Conservation (phyloP, 2,888 invertebrate species). For the Cephus nigrinus region DNA sequence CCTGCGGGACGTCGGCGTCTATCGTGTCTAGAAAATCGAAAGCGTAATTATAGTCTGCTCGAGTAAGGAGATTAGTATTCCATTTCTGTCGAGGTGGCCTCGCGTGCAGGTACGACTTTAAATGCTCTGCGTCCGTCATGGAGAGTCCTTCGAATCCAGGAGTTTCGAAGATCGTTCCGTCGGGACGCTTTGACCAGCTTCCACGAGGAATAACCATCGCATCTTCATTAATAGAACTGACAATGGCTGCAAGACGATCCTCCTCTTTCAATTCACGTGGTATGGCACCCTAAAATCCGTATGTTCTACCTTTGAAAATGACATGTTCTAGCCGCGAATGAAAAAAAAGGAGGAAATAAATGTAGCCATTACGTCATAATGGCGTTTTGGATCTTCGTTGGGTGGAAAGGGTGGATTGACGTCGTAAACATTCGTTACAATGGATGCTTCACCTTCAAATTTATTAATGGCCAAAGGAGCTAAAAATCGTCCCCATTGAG, state of each 20-base stretch:
- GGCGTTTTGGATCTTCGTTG: slow-evolving; percentile 40
- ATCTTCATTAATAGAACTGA: slow-evolving; percentile 79
- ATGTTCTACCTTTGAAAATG: not conserved
- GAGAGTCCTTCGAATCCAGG: slow-evolving; percentile 77
- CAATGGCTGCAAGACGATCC: slow-evolving; percentile 78
- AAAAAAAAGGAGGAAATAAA: too few species aligned
- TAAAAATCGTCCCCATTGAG: slow-evolving; percentile 62
- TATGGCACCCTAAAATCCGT: slow-evolving; percentile 62
- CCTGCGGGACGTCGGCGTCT: slow-evolving; percentile 82
- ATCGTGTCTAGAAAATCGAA: slow-evolving; percentile 88
- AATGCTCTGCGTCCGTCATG: slow-evolving; percentile 74
- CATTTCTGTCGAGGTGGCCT: slow-evolving; percentile 77
- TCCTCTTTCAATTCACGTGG: slow-evolving; percentile 78
- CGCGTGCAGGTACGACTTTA: slow-evolving; percentile 83
- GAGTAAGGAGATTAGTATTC: slow-evolving; percentile 80
- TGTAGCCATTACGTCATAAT: slow-evolving; percentile 21
- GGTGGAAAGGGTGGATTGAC: slow-evolving; percentile 68
- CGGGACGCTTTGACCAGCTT: slow-evolving; percentile 78
- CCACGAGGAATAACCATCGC: slow-evolving; percentile 84
- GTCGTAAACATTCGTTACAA: slow-evolving; percentile 52
- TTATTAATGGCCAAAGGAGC: slow-evolving; percentile 67
- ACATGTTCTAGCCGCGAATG: too few species aligned
- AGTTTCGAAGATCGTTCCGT: slow-evolving; percentile 79
- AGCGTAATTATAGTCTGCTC: slow-evolving; percentile 85
- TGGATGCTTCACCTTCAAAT: slow-evolving; percentile 64